Percentiles rank a stretch among this genome's conserved stretches.
phyloP scores from a whole-genome alignment of 2,113 vertebrate genomes.

The Rhinoptilus africanus region DNA sequence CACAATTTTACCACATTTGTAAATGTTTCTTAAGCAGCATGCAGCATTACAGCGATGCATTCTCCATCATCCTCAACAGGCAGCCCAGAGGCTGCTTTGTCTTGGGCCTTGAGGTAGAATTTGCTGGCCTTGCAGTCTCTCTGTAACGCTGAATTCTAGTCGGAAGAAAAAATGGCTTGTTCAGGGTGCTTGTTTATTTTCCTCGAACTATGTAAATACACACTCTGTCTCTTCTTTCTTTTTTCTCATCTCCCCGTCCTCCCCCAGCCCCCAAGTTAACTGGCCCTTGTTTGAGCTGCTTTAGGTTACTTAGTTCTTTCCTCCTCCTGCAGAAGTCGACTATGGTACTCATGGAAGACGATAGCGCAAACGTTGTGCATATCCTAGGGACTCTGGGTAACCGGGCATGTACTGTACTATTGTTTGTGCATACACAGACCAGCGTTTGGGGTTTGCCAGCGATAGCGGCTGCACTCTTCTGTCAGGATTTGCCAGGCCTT shows the following conservation, averaged over 20 bases:
- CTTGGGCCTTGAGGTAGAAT: background rate
- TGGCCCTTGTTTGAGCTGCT: background rate
- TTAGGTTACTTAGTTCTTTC: no score
- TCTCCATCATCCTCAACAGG: background rate
- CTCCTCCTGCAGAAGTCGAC: background rate
- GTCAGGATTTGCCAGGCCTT: no score
- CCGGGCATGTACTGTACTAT: accelerated
- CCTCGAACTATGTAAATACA: background rate
- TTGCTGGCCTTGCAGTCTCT: background rate
- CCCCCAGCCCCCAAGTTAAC: background rate
- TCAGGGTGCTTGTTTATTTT: background rate
- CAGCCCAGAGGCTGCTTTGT: background rate
- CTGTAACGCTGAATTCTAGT: accelerated
- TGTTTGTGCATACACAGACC: accelerated
- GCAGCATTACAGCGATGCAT: background rate
- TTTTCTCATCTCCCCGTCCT: accelerated
- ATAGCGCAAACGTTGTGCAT: background rate
- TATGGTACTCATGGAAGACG: background rate
- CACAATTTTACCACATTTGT: accelerated
- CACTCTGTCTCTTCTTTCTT: accelerated
- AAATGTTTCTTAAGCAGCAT: background rate
- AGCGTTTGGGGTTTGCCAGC: accelerated
- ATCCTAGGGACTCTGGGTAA: no score
- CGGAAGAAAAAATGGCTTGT: background rate
- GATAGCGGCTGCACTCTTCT: no score